Evolutionary conservation across 1,140 invertebrate species (phyloP), one percentile per base, ranked within the genome.

Genomic region (Paracyclopina nana): DNA sequence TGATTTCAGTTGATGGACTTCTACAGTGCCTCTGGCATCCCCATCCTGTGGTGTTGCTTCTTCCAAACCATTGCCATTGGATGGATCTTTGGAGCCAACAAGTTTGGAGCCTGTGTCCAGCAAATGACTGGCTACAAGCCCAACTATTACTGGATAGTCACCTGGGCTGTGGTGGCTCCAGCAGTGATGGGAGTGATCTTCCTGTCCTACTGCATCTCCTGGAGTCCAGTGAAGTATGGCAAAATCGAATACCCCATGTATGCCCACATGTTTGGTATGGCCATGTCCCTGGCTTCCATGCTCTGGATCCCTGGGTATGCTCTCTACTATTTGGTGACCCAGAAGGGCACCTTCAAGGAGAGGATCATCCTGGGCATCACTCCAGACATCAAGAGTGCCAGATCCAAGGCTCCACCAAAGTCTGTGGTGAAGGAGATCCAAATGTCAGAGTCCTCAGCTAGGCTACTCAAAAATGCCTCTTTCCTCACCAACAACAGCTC

Each of bases 201-300:
- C 30, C 58, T 79, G 9, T 79, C 79, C 57, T 78, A 76, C 58
- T 66, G 77, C 30, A 60, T 78, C 2, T 68, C 75, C 54, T 78
- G 79, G 52, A 60, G 71, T 53, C 76, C 76, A 8, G 59, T 82
- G 12, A 72, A 68, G 20, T 77, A 80, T 55, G 74, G 72, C 20
- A 65, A 66, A 24, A 65, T 64, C 16, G 64, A 71, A 25, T 83
- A 79, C 62, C 80, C 80, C 1, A 57, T 62, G n/a, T 81, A 78
- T 78, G 78, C 77, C 1, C 71, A 81, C 55, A 61, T 71, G n/a
- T 65, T 82, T 51, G 80, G 80, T 1, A 74, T 76, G 58, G 61
- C 69, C 29, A 68, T 83, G 56, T 78, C 77, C 41, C 61, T 80
- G n/a, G 72, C 76, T 0, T 82, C 80, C 0, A 80, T 84, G 69